phyloP scores from a whole-genome alignment of 1,140 invertebrate species.

The Coboldia fuscipes region DNA sequence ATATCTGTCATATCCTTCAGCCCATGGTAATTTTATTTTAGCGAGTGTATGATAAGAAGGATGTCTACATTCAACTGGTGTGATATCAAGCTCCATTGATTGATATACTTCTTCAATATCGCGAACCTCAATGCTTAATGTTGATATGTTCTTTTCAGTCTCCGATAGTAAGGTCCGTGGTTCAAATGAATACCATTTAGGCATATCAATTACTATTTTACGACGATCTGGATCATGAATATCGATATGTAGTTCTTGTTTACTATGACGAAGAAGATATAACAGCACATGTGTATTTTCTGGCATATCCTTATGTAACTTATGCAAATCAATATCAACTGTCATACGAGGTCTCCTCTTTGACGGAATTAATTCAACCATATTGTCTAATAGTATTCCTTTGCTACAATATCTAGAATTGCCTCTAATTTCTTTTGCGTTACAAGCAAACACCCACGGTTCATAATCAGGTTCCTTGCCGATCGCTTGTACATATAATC shows the following conservation, averaged over 20 bases:
- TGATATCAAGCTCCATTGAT: slow-evolving; percentile 30
- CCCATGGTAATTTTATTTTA: slow-evolving; percentile 39
- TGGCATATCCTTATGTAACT: slow-evolving; percentile 27
- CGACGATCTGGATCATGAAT: slow-evolving; percentile 32
- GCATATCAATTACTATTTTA: slow-evolving; percentile 26
- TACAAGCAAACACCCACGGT: slow-evolving; percentile 58
- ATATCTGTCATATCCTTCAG: slow-evolving; percentile 30
- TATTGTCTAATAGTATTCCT: slow-evolving; percentile 37
- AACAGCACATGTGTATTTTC: slow-evolving; percentile 48
- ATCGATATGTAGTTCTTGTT: slow-evolving; percentile 38
- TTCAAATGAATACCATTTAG: slow-evolving; percentile 21
- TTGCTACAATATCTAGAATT: slow-evolving; percentile 39
- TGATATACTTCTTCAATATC: slow-evolving; percentile 32
- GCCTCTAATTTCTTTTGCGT: slow-evolving; percentile 25
- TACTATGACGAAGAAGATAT: slow-evolving; percentile 32
- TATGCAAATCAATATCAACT: slow-evolving; percentile 35
- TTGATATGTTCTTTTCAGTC: too few relatives aligned
- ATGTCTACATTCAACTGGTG: slow-evolving; percentile 23
- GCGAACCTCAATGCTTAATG: too few relatives aligned
- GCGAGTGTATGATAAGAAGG: slow-evolving; percentile 29
- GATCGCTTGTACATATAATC: slow-evolving; percentile 27
- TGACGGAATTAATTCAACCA: slow-evolving; percentile 30
- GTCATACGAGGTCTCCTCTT: slow-evolving; percentile 25
- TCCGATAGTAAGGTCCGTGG: too few relatives aligned
- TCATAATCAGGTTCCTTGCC: slow-evolving; percentile 37